phyloP scores from a whole-genome alignment of 2,113 vertebrate genomes.

The Platichthys stellatus region DNA sequence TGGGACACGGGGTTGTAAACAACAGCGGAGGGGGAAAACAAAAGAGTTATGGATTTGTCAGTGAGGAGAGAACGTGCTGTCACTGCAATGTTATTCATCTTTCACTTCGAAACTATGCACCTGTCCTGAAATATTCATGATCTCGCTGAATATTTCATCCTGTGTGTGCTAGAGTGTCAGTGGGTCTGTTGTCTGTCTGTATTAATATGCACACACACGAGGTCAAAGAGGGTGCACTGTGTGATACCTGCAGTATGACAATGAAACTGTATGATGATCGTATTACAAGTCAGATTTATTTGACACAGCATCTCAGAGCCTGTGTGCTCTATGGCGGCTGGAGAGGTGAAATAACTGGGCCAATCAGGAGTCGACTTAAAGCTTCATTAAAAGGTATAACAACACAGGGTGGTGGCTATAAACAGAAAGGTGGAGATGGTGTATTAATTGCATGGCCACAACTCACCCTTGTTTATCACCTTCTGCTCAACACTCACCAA shows the following conservation, averaged over 20 bases:
- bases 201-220: conserved; percentile 35
- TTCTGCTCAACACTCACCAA: conserved; percentile 51
- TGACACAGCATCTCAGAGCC: conserved; percentile 32
- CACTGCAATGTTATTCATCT: conserved; percentile 53
- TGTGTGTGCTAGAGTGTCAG: conserved; percentile 49
- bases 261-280: not conserved
- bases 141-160: conserved; percentile 78
- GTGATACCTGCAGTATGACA: conserved; percentile 17
- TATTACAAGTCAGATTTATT: conserved; percentile 4
- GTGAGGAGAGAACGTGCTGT: not conserved
- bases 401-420: not conserved
- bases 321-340: not conserved
- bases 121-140: conserved; percentile 80
- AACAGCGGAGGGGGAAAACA: not conserved
- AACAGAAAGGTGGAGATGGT: conserved; percentile 3
- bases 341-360: not conserved
- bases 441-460: conserved; percentile 2
- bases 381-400: not conserved
- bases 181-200: conserved; percentile 28
- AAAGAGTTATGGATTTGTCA: not conserved
- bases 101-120: conserved; percentile 50
- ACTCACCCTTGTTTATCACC: conserved; percentile 36
- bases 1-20: conserved; percentile 6
- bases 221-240: conserved; percentile 18
- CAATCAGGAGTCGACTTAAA: not conserved